Base-by-base conservation (phyloP, 1,140 invertebrate species). In the Orchestia grillus region DNA sequence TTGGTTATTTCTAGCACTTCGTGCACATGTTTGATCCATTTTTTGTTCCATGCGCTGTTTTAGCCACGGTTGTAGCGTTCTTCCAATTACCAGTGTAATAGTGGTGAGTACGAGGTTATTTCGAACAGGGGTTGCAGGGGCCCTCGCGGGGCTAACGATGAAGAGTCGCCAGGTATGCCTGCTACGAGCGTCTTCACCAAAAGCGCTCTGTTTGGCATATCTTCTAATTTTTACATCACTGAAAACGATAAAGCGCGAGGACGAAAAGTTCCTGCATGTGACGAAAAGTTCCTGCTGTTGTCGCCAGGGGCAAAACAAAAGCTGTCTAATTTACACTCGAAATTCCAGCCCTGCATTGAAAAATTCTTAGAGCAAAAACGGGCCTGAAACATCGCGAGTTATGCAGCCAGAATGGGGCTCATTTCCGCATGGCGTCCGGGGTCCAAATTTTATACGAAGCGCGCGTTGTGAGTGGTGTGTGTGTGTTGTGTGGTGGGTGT, bases 261-360 rank as follows among this genome's bases (percentile, higher is more conserved):
- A n/a, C 3, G 44, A 45, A 40, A 45, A 94, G 41, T 45, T 94
- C 44, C 19, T 44, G 44, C 62, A n/a, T n/a, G n/a, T n/a, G n/a
- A n/a, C 3, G 44, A 45, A 40, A 45, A 94, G 41, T 45, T 94
- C 44, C 19, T 44, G 44, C 62, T 94, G 92, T 94, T 94, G 92
- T 94, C 92, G 92, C 92, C 44, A 44, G 43, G 23, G 92, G 92
- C 92, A 94, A 94, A 92, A 92, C 90, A 92, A 92, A 92, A 92
- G 90, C 90, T 1, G 23, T 92, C 90, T 92, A 92, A 92, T 92
- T 92, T 92, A 92, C 90, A 44, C 90, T 92, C 90, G 90, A 92
- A 92, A 92, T 92, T 92, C 90, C 90, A 92, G 90, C 36, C 90
- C 19, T 92, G 90, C 90, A 92, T 43, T 92, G 43, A 15, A 92